These are phyloP conservation scores for Pogoniulus pusillus DNA, from an alignment of 2,797 vertebrate genomes.

Conservation along the genomic window DNA sequence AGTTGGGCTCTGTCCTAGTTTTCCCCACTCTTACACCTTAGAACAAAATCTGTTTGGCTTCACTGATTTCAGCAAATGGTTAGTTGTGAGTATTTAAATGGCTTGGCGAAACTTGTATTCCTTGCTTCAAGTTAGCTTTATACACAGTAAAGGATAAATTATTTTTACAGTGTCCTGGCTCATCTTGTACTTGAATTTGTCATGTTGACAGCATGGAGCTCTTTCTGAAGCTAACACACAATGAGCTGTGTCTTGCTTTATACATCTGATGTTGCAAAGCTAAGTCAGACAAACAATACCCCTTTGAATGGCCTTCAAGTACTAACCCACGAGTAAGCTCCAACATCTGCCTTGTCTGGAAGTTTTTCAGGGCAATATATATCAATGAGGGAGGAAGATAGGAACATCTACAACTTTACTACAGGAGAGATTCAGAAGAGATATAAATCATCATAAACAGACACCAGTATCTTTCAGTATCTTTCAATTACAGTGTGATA, in stretches of 20 bases:
- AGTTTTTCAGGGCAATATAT: background rate
- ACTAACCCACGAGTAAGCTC: background rate
- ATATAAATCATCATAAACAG: background rate
- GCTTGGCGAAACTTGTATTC: conserved; percentile 46
- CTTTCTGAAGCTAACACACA: conserved; percentile 59
- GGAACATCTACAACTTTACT: background rate
- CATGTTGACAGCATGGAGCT: conserved; percentile 57
- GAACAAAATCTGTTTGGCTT: conserved; percentile 2
- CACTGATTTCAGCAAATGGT: background rate
- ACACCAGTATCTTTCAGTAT: background rate
- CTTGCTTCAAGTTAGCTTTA: conserved; percentile 47
- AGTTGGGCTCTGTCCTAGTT: background rate
- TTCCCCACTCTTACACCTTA: background rate
- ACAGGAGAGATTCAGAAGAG: background rate
- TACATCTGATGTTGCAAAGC: conserved; percentile 46
- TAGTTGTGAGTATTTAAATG: conserved; percentile 56
- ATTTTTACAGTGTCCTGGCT: conserved; percentile 53
- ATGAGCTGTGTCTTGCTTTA: conserved; percentile 60
- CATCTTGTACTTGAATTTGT: conserved; percentile 66
- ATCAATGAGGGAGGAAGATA: background rate
- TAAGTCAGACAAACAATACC: background rate
- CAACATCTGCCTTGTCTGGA: background rate
- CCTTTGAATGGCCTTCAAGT: background rate
- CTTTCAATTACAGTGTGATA: background rate
- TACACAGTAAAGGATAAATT: conserved; percentile 43